A percentile compares a stretch with the other conserved stretches of the same genome.
Conservation (phyloP, 1,140 invertebrate genomes). For the Tetramorium simillimum region DNA sequence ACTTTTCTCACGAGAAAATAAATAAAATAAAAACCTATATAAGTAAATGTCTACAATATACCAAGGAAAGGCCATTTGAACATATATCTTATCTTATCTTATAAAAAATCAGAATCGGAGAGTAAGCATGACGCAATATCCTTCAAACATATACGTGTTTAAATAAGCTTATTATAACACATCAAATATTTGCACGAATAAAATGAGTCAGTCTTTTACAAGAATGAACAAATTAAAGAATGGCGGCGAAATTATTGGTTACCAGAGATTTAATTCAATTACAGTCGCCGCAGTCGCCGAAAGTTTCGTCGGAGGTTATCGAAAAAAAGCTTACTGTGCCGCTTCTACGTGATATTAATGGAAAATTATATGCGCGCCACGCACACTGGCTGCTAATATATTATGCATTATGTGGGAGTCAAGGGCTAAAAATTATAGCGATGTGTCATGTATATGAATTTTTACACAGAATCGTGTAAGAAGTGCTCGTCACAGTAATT, state of each 20-base stretch:
- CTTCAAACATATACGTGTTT: background rate
- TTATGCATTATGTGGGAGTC: slow-evolving; percentile 30
- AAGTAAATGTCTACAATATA: background rate
- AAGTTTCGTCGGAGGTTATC: slow-evolving; percentile 12
- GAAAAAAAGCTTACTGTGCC: background rate
- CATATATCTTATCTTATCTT: background rate
- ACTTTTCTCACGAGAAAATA: background rate
- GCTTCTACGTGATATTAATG: slow-evolving; percentile 28
- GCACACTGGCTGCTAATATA: background rate
- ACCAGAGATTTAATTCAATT: background rate
- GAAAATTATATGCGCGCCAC: slow-evolving; percentile 4
- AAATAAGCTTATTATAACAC: background rate
- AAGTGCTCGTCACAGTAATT: background rate
- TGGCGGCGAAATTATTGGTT: background rate
- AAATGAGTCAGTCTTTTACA: background rate
- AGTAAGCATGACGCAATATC: too few relatives aligned
- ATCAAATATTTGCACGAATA: background rate
- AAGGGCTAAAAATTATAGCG: slow-evolving; percentile 13
- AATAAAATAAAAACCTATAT: background rate
- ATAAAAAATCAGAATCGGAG: too few relatives aligned
- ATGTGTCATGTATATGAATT: slow-evolving; percentile 26
- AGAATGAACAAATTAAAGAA: slow-evolving; percentile 21
- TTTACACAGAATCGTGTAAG: slow-evolving; percentile 1
- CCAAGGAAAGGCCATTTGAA: background rate
- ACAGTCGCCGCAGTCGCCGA: background rate